Percentiles rank a stretch among this genome's conserved stretches.
phyloP scores from a whole-genome alignment of 2,888 invertebrate genomes.

The Cryptocheilus praepositus region DNA sequence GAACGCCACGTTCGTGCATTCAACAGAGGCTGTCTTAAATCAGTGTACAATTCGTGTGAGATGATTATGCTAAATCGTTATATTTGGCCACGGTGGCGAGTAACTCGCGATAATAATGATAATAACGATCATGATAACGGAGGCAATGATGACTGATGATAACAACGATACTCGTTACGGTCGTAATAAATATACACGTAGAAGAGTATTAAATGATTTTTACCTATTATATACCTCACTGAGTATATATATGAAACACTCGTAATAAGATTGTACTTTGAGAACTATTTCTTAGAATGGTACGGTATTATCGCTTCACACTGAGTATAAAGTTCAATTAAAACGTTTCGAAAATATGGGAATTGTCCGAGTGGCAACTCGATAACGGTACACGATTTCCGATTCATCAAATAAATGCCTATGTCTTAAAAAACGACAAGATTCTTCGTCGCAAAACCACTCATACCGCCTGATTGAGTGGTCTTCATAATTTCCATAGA shows the following conservation, averaged over 20 bases:
- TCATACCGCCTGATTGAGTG: no score
- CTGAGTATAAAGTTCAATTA: slow-evolving; percentile 26
- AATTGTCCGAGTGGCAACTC: slow-evolving; percentile 10
- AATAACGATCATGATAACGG: slow-evolving; percentile 1
- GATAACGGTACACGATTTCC: slow-evolving; percentile 12
- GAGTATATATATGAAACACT: slow-evolving; percentile 23
- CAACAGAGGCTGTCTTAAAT: slow-evolving; percentile 10
- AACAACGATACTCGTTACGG: neutral
- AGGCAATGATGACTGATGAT: slow-evolving; percentile 4
- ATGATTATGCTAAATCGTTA: slow-evolving; percentile 20
- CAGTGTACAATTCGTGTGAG: slow-evolving; percentile 7
- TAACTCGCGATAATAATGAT: slow-evolving; percentile 12
- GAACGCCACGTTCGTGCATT: neutral
- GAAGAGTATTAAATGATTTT: slow-evolving; percentile 15
- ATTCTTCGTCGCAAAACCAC: no score
- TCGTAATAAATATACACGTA: slow-evolving; percentile 25
- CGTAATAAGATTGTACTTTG: slow-evolving; percentile 41
- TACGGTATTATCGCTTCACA: slow-evolving; percentile 25
- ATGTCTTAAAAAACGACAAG: no score
- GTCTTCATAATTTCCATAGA: no score
- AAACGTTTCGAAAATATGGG: slow-evolving; percentile 10
- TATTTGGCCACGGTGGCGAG: slow-evolving; percentile 35
- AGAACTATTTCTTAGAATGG: slow-evolving; percentile 35
- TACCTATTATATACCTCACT: slow-evolving; percentile 6
- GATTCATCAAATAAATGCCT: neutral